A percentile compares a stretch with the other conserved stretches of the same genome.
Evolutionary conservation across 2,113 vertebrate species (phyloP).

Genomic region (Hassar affinis): DNA sequence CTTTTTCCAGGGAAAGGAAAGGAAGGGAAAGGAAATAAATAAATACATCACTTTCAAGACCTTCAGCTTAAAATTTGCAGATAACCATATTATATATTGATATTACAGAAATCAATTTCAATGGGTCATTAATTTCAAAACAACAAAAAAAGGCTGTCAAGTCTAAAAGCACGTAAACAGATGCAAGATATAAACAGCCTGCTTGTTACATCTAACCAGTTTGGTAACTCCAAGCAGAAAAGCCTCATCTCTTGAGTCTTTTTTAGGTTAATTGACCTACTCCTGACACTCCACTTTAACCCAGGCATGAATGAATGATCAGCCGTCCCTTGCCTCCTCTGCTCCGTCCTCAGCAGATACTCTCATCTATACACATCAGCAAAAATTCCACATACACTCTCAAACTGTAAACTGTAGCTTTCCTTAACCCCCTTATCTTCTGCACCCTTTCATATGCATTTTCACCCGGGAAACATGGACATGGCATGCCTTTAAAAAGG

Average conservation of each 20-base stretch:
- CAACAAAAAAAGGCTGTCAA: neutral
- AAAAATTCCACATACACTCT: constrained; percentile 29
- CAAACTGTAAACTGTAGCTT: constrained; percentile 1
- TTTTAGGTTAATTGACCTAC: neutral
- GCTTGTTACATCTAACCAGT: neutral
- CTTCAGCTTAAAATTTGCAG: neutral
- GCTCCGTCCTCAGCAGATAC: neutral
- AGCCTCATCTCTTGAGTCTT: neutral
- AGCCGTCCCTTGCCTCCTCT: neutral
- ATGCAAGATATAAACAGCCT: neutral
- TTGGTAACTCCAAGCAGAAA: neutral
- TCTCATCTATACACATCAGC: neutral
- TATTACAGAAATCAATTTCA: neutral
- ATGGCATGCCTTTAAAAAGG: neutral
- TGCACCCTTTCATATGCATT: neutral
- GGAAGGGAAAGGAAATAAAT: neutral
- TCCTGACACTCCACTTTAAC: constrained; percentile 16
- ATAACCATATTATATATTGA: neutral
- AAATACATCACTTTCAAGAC: neutral
- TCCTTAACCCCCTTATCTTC: neutral
- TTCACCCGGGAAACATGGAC: neutral
- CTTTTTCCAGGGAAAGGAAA: neutral
- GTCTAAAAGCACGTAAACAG: neutral
- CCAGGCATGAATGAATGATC: neutral
- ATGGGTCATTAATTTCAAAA: neutral